Base-by-base conservation (phyloP, 23 tunicate species). In the Clavelina lepadiformis region DNA sequence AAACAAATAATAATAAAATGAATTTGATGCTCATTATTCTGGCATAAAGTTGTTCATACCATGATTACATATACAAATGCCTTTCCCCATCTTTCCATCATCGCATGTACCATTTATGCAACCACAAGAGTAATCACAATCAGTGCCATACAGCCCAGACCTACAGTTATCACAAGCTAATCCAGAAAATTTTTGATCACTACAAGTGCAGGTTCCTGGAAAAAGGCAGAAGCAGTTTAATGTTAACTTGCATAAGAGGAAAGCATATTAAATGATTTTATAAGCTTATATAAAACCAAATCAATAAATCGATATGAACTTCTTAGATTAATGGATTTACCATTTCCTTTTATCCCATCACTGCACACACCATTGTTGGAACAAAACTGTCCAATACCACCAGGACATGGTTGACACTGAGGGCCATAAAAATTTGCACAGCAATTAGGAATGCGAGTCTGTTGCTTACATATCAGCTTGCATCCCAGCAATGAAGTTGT, bases 381-480 rank as follows among this genome's bases (percentile, higher is more conserved):
- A 53, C 97, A 89, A 33, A 76, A 59, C 35, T 89, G 81, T 7
- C 76, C 78, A 0, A 81, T 45, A 3, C 97, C 97, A 0, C 97
- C 97, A 24, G 89, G 91, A 47, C 97, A 89, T 15, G 97, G 91
- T 34, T 89, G 89, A 38, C 97, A 89, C 1, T 71, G 83, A 22
- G 36, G 5, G 19, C 91, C 97, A 63, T 34, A 89, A 67, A 81
- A 89, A 11, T 89, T 89, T 5, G 37, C 11, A 55, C 97, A 89
- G 35, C 97, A 89, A 21, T 25, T 41, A 3, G 57, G 33, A 3
- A 3, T 26, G 7, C 6, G 7, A 3, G 19, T 3, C 33, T 19
- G 56, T 13, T 11, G 56, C 72, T 46, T 15, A 65, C 89, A 81
- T 5, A 53, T 38, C 53, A 38, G 33, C 26, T 50, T 62, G 65